Evolutionary conservation across 1,140 invertebrate species (phyloP).

Genomic region (Ectropis grisescens): DNA sequence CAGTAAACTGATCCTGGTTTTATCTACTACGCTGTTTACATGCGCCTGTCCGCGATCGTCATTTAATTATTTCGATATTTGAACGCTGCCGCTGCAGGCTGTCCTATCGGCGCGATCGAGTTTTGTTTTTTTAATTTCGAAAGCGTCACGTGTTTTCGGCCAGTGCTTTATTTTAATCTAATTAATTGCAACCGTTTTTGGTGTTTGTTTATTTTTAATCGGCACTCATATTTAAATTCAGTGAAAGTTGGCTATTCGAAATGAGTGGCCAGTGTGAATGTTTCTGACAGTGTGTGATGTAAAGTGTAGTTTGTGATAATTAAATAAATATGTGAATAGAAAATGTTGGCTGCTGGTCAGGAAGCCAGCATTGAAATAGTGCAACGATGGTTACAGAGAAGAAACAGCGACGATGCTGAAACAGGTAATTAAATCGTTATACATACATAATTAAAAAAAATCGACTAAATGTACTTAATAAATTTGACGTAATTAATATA

Average conservation of each 20-base stretch:
- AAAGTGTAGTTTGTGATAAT: constrained; percentile 13
- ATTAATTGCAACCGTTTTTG: too few relatives aligned
- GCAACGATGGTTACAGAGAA: constrained; percentile 49
- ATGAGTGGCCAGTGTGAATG: too few relatives aligned
- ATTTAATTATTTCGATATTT: constrained; percentile 60
- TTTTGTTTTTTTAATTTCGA: constrained; percentile 11
- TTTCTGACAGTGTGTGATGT: too few relatives aligned
- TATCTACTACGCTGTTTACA: constrained; percentile 51
- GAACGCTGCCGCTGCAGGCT: constrained; percentile 29
- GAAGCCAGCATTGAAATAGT: constrained; percentile 57
- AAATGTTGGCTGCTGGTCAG: constrained; percentile 55
- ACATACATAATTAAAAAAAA: too few relatives aligned
- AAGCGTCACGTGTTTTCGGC: constrained; percentile 12
- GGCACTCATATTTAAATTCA: too few relatives aligned
- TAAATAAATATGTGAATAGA: constrained; percentile 30
- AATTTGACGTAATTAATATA: too few relatives aligned
- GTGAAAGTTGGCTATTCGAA: too few relatives aligned
- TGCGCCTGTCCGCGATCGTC: constrained; percentile 47
- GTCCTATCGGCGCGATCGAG: constrained; percentile 22
- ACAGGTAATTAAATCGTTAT: constrained; percentile 24
- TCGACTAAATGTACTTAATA: too few relatives aligned
- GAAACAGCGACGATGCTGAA: constrained; percentile 41
- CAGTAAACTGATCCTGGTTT: constrained; percentile 31
- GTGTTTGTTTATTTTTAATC: too few relatives aligned
- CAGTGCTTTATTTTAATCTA: constrained; percentile 3